Base-by-base conservation (phyloP, 2,113 vertebrate genomes). In the Meles meles region DNA sequence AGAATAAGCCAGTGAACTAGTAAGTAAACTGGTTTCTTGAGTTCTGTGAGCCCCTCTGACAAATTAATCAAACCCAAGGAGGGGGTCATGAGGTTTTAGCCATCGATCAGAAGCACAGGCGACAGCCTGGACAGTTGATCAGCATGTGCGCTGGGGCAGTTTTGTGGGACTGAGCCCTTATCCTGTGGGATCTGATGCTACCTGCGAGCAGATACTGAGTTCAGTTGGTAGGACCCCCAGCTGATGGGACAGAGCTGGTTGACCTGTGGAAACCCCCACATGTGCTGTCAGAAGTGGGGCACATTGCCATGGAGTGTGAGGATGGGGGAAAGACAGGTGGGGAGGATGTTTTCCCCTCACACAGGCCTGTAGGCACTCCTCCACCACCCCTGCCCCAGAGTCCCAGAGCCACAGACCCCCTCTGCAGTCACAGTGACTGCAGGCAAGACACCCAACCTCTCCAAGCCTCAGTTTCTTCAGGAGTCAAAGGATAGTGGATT, bases 301-400 rank as follows among this genome's bases (percentile, higher is more conserved):
- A 31, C 0, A 4, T 31, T 42, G 74, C 15, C 2, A 14, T 15
- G 13, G 4, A 14, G 74, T 18, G 72, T 61, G 49, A 59, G 34
- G 23, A 61, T 17, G 4, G 69, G 9, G 89, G 42, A 23, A 37
- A 25, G 23, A 21, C 14, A 12, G 6, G 5, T 20, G 7, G 55
- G 71, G 27, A 8, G 34, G 39, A 39, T 34, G 69, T 52, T 55
- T 34, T 18, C 31, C 88, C 65, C 76, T 80, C 34, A 3, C 55
- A 0, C 11, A 61, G 69, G 39, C 7, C 10, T 25, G 25, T 18
- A 57, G 65, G 29, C 29, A 2, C 0, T 1, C 49, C 7, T 6
- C 61, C 6, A 3, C 47, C 31, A 17, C 17, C 39, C 55, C 9
- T 9, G 44, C 7, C 3, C 25, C 65, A n/a, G 23, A 37, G 9